Percentiles rank a stretch among this genome's conserved stretches.
Evolutionary conservation across 2,113 vertebrate genomes (phyloP).

Genomic region (Grantiella picta): DNA sequence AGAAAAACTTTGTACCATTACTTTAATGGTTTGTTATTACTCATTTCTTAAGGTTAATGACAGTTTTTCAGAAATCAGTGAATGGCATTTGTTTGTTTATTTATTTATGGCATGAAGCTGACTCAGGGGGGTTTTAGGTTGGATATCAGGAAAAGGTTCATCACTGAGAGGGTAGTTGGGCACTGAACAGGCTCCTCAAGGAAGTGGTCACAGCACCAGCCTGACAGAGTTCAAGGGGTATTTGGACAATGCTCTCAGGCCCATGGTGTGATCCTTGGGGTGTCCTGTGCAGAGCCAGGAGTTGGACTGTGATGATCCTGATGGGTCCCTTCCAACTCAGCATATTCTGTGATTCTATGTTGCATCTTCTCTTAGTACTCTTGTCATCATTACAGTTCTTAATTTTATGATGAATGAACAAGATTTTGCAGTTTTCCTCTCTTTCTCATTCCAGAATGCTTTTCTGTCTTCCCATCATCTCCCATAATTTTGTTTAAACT

Average conservation of each 20-base stretch:
- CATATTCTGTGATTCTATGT: neutral
- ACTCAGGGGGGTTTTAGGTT: neutral
- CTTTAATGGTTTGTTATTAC: neutral
- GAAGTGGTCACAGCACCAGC: neutral
- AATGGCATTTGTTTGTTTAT: neutral
- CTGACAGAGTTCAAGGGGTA: neutral
- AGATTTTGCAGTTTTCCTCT: neutral
- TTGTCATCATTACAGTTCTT: neutral
- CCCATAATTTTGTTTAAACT: neutral
- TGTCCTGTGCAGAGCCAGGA: neutral
- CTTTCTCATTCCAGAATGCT: neutral
- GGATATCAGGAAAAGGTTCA: neutral
- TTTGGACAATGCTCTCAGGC: neutral
- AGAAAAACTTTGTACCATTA: neutral
- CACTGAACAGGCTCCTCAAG: neutral
- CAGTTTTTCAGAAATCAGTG: neutral
- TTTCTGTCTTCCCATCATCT: neutral
- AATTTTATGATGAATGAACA: neutral
- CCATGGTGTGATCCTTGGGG: fast-evolving
- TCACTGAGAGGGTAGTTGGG: neutral
- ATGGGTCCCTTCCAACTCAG: neutral
- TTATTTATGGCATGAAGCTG: neutral
- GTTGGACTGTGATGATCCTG: neutral
- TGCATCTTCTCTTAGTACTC: neutral
- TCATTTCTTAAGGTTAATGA: neutral